Evolutionary conservation across 2,113 vertebrate genomes (phyloP).

Genomic region (Aptenodytes patagonicus): DNA sequence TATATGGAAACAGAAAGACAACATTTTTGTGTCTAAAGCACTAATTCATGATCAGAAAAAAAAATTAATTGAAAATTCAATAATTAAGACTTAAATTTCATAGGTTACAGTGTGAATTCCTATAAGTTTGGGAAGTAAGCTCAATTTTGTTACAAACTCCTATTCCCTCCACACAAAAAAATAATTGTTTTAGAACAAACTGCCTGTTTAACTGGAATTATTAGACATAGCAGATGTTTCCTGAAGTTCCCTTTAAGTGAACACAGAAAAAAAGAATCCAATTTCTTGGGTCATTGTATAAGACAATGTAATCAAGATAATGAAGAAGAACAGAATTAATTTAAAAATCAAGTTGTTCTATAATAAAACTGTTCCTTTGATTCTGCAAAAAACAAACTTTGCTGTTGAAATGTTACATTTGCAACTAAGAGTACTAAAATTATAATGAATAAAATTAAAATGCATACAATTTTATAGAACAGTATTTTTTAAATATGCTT

Average conservation of each 20-base stretch:
- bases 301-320: constrained; percentile 63
- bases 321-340: constrained; percentile 23
- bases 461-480: background rate
- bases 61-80: background rate
- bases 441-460: background rate
- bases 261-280: background rate
- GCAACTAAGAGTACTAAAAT: background rate
- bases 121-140: background rate
- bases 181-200: background rate
- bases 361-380: background rate
- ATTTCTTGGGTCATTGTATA: constrained; percentile 31
- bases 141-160: background rate
- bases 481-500: background rate
- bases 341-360: constrained; percentile 37
- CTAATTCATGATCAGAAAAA: background rate
- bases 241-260: background rate
- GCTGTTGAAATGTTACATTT: background rate
- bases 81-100: background rate
- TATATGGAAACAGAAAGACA: background rate
- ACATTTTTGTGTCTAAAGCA: background rate
- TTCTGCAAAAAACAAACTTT: background rate
- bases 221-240: background rate
- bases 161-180: background rate
- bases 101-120: background rate
- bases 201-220: background rate